phyloP scores from a whole-genome alignment of 92 coral and sea anemone species.

The Phenganax subtilis region DNA sequence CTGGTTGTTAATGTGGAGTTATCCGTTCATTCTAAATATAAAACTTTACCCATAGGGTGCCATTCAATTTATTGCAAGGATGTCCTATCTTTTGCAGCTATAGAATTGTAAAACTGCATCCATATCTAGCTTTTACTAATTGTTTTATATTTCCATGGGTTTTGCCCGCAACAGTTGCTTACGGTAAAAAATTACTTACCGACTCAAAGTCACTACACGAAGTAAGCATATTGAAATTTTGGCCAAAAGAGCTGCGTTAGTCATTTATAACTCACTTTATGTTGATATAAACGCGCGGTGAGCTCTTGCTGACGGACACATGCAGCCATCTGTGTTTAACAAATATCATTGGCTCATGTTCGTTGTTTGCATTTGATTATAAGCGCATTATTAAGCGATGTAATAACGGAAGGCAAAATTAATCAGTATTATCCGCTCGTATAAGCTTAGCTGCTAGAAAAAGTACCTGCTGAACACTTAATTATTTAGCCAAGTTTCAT shows the following conservation, averaged over 20 bases:
- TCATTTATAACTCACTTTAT: neutral
- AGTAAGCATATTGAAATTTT: neutral
- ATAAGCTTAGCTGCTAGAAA: neutral
- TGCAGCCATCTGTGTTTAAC: slow-evolving; percentile 13
- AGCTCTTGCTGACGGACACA: neutral
- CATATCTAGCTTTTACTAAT: too few species aligned
- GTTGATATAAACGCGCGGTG: neutral
- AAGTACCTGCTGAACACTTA: neutral
- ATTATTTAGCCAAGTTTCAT: too few species aligned
- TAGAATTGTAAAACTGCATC: too few species aligned
- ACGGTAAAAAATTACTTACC: neutral
- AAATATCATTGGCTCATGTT: slow-evolving; percentile 6
- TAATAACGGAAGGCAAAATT: neutral
- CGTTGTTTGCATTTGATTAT: neutral
- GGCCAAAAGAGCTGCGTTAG: neutral
- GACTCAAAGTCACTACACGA: slow-evolving; percentile 22
- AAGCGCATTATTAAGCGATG: slow-evolving; percentile 3
- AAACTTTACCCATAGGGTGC: too few species aligned
- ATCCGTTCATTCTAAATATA: too few species aligned
- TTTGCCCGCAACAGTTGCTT: too few species aligned
- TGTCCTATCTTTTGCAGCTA: too few species aligned
- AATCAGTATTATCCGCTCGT: neutral
- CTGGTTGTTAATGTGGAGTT: too few species aligned
- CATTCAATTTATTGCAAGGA: too few species aligned
- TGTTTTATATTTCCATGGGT: too few species aligned